These are phyloP conservation scores for Phalera bucephala DNA, from an alignment of 2,888 invertebrate genomes.

Conservation along the genomic window DNA sequence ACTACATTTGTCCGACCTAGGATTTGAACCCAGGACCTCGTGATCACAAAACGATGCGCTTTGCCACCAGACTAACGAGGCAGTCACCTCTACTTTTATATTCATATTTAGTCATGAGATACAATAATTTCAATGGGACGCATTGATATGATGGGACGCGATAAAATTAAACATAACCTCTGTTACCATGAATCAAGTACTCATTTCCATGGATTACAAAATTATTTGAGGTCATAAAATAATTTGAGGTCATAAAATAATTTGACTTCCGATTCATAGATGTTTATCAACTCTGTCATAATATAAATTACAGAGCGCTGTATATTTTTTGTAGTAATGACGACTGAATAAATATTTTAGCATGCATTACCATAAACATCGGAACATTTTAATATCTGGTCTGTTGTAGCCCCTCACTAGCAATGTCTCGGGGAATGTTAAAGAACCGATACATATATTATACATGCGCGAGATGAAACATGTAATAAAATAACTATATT, in stretches of 20 bases:
- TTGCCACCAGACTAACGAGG: too few species aligned
- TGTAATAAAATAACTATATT: neutral
- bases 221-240: too few species aligned
- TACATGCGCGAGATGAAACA: neutral
- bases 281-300: constrained; percentile 4
- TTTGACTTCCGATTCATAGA: constrained; percentile 4
- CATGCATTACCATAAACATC: neutral
- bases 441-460: constrained; percentile 15
- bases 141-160: too few species aligned
- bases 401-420: neutral
- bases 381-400: neutral
- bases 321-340: neutral
- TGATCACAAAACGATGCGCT: too few species aligned
- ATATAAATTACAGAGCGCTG: neutral
- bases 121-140: too few species aligned
- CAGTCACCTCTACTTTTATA: too few species aligned
- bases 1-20: too few species aligned
- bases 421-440: neutral
- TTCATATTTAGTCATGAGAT: too few species aligned
- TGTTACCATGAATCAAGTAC: constrained; percentile 4
- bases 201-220: constrained; percentile 12
- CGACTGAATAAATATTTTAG: neutral
- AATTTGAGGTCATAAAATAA: constrained; percentile 10
- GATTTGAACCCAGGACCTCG: too few species aligned
- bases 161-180: constrained; percentile 9